These are phyloP conservation scores for Exocentrus adspersus DNA, from an alignment of 2,888 invertebrate genomes.

Conservation along the genomic window DNA sequence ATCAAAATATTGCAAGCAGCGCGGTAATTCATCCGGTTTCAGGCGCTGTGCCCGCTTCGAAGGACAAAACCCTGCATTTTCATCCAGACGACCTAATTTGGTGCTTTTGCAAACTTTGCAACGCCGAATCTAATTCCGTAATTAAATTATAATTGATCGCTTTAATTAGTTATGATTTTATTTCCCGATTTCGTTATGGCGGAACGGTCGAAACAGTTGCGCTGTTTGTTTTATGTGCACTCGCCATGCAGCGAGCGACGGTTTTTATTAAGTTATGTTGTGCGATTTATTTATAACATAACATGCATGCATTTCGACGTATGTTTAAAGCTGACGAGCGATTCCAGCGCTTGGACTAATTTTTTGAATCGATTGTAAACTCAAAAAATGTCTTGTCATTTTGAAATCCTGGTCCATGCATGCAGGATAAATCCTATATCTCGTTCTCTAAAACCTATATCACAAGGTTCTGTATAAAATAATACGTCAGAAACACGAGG, in stretches of 20 bases:
- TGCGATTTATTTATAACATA: background rate
- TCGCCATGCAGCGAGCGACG: background rate
- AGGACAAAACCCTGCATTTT: constrained; percentile 16
- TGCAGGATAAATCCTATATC: too few species aligned
- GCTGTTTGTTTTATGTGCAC: background rate
- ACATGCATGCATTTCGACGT: too few species aligned
- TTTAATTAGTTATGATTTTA: constrained; percentile 25
- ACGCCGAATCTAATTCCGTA: constrained; percentile 19
- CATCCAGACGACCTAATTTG: constrained; percentile 5
- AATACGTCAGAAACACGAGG: constrained; percentile 41
- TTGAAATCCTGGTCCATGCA: too few species aligned
- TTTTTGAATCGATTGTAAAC: too few species aligned
- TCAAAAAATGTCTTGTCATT: too few species aligned
- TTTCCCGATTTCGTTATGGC: constrained; percentile 10
- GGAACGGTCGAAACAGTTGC: constrained; percentile 6
- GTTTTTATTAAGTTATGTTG: too few species aligned
- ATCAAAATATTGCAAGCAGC: constrained; percentile 11
- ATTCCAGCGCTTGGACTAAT: too few species aligned
- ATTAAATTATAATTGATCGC: constrained; percentile 28
- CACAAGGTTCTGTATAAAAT: too few species aligned
- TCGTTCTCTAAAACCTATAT: too few species aligned
- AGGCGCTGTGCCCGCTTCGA: background rate
- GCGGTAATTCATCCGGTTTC: constrained; percentile 3
- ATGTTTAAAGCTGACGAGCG: too few species aligned
- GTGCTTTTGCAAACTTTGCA: constrained; percentile 16